These are phyloP conservation scores for Endotricha flammealis DNA, from an alignment of 2,888 invertebrate genomes.

Conservation along the genomic window DNA sequence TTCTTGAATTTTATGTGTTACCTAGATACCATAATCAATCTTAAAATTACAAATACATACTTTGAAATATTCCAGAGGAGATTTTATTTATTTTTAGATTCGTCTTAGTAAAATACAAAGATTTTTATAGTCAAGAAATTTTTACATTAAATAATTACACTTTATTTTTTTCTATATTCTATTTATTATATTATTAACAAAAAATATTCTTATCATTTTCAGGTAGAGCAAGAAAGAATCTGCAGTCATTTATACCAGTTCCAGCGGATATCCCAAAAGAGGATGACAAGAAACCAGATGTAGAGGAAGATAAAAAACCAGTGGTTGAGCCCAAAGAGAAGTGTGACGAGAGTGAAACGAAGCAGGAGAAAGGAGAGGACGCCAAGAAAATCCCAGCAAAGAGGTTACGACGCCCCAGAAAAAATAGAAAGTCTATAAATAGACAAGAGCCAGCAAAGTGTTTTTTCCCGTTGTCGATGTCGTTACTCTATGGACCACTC, in stretches of 20 bases:
- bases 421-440: constrained; percentile 60
- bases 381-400: constrained; percentile 46
- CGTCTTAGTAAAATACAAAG: too few relatives aligned
- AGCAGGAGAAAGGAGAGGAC: constrained; percentile 54
- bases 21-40: too few relatives aligned
- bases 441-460: constrained; percentile 60
- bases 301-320: constrained; percentile 45
- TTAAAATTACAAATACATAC: too few relatives aligned
- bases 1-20: too few relatives aligned
- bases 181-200: neutral
- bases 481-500: constrained; percentile 90
- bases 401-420: constrained; percentile 51
- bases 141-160: too few relatives aligned
- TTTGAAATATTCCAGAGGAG: too few relatives aligned
- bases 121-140: too few relatives aligned
- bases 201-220: constrained; percentile 26
- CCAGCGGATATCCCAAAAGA: constrained; percentile 54
- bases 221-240: constrained; percentile 66
- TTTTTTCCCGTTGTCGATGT: constrained; percentile 92
- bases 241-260: constrained; percentile 64
- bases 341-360: constrained; percentile 47
- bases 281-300: constrained; percentile 49
- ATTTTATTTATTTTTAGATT: too few relatives aligned
- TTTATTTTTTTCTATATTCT: constrained; percentile 1
- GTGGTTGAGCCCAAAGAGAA: constrained; percentile 46